phyloP scores from a whole-genome alignment of 2,797 vertebrate genomes.

The Carcharodon carcharias region DNA sequence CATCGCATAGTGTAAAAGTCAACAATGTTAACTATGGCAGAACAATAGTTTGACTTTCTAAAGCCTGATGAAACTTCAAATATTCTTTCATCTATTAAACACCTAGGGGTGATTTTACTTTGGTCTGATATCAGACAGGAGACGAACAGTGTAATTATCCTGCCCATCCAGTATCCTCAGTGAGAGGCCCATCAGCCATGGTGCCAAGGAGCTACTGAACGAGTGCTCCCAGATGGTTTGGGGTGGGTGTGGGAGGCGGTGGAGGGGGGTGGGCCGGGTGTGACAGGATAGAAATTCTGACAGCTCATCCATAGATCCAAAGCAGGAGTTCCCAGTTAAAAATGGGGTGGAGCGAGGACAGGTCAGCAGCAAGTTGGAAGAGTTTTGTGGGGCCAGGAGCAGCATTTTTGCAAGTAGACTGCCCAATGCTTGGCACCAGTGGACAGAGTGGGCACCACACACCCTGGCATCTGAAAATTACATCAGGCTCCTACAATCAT shows the following conservation, averaged over 20 bases:
- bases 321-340: neutral
- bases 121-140: neutral
- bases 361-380: neutral
- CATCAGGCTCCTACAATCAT: neutral
- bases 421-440: too few species aligned
- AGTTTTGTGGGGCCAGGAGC: neutral
- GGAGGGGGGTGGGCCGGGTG: neutral
- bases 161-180: neutral
- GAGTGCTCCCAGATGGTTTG: neutral
- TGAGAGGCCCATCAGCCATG: neutral
- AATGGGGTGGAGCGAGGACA: too few species aligned
- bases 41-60: neutral
- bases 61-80: neutral
- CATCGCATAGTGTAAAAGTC: neutral
- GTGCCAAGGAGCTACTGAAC: neutral
- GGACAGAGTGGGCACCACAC: neutral
- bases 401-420: neutral
- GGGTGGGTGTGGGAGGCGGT: neutral
- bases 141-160: neutral
- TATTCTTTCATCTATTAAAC: neutral
- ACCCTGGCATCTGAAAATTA: neutral
- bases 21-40: neutral
- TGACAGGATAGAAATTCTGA: neutral
- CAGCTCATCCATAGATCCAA: neutral
- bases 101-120: neutral